Evolutionary conservation across 2,888 invertebrate species (phyloP).

Genomic region (Drosophila subquinaria): DNA sequence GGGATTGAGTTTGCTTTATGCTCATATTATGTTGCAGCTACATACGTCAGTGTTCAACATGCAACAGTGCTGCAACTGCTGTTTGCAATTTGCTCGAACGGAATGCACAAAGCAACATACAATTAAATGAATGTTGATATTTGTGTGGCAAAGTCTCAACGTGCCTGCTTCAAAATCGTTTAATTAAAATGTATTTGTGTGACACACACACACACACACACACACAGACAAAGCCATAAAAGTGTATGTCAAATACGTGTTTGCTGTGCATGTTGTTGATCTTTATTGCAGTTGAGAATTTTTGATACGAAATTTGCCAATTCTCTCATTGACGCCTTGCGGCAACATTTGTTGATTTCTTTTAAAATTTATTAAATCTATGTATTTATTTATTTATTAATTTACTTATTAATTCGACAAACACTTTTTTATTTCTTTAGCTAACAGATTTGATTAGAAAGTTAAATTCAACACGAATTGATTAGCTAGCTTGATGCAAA

Average conservation of each 20-base stretch:
- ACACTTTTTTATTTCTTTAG: not conserved
- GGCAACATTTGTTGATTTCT: conserved; percentile 10
- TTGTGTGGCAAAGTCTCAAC: conserved; percentile 30
- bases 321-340: conserved; percentile 34
- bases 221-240: conserved; percentile 7
- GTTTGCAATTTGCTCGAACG: conserved; percentile 29
- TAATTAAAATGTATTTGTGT: conserved; percentile 50
- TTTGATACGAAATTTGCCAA: conserved; percentile 35
- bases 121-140: conserved; percentile 38
- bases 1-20: conserved; percentile 6
- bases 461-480: conserved; percentile 10
- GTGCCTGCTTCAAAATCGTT: conserved; percentile 45
- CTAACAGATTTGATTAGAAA: conserved; percentile 1
- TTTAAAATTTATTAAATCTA: conserved; percentile 8
- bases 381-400: conserved; percentile 21
- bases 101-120: conserved; percentile 12
- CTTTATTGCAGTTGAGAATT: conserved; percentile 32
- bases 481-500: conserved; percentile 25
- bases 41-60: not conserved
- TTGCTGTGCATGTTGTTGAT: conserved; percentile 21
- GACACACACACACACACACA: conserved; percentile 15
- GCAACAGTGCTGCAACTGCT: conserved; percentile 8
- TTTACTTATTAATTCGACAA: conserved; percentile 8
- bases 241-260: conserved; percentile 23
- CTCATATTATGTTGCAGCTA: conserved; percentile 14